These are phyloP conservation scores for Cataglyphis altisquamis DNA, from an alignment of 2,888 invertebrate species.

Conservation along the genomic window DNA sequence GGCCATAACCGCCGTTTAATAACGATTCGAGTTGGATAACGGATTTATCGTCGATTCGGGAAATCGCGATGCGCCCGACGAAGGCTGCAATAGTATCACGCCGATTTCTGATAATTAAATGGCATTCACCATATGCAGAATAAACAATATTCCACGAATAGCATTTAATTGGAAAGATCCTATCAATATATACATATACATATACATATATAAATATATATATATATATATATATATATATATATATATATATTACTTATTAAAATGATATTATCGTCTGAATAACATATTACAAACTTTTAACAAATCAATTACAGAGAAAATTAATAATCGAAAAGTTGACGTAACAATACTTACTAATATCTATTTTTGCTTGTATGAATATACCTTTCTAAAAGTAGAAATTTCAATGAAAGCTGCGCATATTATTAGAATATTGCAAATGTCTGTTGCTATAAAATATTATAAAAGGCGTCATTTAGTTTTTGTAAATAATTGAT, in stretches of 20 bases:
- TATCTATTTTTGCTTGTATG: no score
- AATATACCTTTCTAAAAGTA: no score
- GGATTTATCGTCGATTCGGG: slow-evolving; percentile 38
- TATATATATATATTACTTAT: not conserved
- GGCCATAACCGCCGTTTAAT: slow-evolving; percentile 60
- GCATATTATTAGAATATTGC: no score
- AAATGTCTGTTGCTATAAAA: no score
- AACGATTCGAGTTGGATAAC: slow-evolving; percentile 40
- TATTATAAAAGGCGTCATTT: no score
- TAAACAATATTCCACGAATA: not conserved
- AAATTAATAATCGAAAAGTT: not conserved
- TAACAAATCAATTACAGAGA: not conserved
- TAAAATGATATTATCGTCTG: not conserved
- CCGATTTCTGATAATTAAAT: slow-evolving; percentile 1
- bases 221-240: no score
- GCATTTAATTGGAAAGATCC: not conserved
- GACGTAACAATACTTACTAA: not conserved
- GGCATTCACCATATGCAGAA: not conserved
- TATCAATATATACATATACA: not conserved
- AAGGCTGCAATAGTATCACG: not conserved
- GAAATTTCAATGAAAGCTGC: no score
- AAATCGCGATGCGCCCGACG: slow-evolving; percentile 4
- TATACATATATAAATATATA: no score
- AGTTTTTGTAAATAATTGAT: no score
- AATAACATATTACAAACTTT: not conserved